These are phyloP conservation scores for Nycticorax nycticorax DNA, from an alignment of 2,113 vertebrate species.

Conservation along the genomic window DNA sequence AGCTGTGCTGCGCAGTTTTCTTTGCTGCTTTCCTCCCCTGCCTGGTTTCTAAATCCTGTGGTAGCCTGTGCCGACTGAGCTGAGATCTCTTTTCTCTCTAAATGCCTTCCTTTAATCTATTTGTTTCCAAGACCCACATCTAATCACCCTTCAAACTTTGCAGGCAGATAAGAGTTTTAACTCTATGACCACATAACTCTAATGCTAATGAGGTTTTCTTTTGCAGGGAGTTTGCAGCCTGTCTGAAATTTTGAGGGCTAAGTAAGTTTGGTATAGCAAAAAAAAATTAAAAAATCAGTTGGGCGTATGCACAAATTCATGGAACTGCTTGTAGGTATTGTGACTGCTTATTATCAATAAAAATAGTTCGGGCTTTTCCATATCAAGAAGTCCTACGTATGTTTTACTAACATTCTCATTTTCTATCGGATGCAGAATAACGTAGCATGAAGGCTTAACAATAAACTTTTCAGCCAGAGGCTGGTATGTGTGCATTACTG, in stretches of 20 bases:
- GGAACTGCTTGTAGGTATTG: background rate
- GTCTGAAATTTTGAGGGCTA: background rate
- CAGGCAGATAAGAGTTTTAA: background rate
- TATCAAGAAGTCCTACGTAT: background rate
- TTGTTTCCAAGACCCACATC: background rate
- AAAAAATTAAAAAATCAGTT: background rate
- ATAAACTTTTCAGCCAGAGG: background rate
- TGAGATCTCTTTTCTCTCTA: background rate
- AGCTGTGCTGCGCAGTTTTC: background rate
- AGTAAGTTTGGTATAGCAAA: background rate
- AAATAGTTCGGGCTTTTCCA: background rate
- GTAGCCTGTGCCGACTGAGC: background rate
- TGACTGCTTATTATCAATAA: background rate
- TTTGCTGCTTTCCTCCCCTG: background rate
- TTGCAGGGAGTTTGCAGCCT: background rate
- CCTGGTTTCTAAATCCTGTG: background rate
- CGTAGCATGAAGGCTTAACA: background rate
- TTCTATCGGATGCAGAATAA: background rate
- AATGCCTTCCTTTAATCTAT: background rate
- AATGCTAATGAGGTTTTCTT: background rate
- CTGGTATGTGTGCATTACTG: background rate
- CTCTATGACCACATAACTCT: background rate
- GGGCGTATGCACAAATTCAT: background rate
- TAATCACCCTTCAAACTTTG: background rate
- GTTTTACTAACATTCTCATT: background rate